These are phyloP conservation scores for Lasiurus borealis DNA, from an alignment of 2,113 vertebrate genomes.

Conservation along the genomic window DNA sequence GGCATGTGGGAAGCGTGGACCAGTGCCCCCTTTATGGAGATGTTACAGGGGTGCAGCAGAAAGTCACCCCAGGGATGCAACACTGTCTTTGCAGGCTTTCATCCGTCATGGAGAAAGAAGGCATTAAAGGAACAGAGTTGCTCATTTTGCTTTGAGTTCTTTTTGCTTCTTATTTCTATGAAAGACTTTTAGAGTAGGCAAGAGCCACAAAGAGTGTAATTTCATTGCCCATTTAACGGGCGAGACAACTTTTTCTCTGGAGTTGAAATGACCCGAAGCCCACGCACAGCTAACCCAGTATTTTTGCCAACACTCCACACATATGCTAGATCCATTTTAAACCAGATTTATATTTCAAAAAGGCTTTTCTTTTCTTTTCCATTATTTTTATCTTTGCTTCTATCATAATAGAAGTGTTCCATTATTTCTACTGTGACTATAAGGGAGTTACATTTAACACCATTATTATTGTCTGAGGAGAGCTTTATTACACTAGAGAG, in stretches of 20 bases:
- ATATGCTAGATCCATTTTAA: not conserved
- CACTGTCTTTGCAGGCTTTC: not conserved
- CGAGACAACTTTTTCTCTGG: not conserved
- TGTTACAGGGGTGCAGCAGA: not conserved
- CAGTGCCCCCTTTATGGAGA: not conserved
- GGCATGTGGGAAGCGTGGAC: accelerated
- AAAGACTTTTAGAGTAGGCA: not conserved
- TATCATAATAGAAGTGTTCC: not conserved
- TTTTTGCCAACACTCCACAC: not conserved
- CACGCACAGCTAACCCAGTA: not conserved
- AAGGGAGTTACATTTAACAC: not conserved
- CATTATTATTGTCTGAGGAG: not conserved
- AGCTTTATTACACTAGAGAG: not conserved
- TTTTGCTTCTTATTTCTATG: not conserved
- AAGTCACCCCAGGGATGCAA: not conserved
- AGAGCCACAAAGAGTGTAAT: not conserved
- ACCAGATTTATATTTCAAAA: not conserved
- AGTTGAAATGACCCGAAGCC: not conserved
- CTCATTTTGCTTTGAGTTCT: not conserved
- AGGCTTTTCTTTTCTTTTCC: not conserved
- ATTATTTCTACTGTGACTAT: not conserved
- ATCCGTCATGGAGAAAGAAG: not conserved
- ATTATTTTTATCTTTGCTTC: not conserved
- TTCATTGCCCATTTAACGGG: not conserved
- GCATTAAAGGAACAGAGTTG: not conserved